Base-by-base conservation (phyloP, 2,113 vertebrate species). In the Proterorhinus semilunaris region DNA sequence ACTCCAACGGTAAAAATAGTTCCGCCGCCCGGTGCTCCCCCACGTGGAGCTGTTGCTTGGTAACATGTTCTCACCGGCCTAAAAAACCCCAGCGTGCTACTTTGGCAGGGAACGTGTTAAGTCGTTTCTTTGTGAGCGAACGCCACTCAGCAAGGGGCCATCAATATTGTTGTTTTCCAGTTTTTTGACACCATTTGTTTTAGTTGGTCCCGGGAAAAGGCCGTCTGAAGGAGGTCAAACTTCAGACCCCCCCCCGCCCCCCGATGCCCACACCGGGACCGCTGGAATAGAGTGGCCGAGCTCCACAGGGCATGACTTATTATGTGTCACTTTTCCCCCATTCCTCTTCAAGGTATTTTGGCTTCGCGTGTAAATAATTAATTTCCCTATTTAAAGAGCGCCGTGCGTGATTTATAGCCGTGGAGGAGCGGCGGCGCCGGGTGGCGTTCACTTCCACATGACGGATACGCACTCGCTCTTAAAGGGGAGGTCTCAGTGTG, bases 321-420 rank as follows among this genome's bases (percentile, higher is more conserved):
- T 83, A 72, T 79, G 73, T 83, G 79, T 84, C 87, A 75, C 64
- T 78, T 67, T 81, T 89, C 86, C 78, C 80, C 74, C 73, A 65
- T 69, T 87, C 76, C 72, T 88, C 75, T 90, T 86, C 83, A 81
- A 90, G 89, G 83, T 90, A 88, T 92, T 92, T 91, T 91, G 82
- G 83, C 87, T 86, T 89, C 72, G 83, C 84, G 81, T 89, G 86
- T 92, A 91, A 92, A 92, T 92, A 91, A 92, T 92, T 91, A 89
- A 91, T 90, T 90, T 86, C 86, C 86, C 88, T 85, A 92, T 92
- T 92, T 91, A 90, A 91, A 88, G 87, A 83, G 79, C 58, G 87
- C 83, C 88, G 88, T 85, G 86, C 89, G 87, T 91, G 88, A 92
- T 92, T 92, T 92, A 92, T 90, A 84, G 85, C 75, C 66, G 66